Conservation (phyloP, 2,888 invertebrate genomes). For the Colletes collaris region DNA sequence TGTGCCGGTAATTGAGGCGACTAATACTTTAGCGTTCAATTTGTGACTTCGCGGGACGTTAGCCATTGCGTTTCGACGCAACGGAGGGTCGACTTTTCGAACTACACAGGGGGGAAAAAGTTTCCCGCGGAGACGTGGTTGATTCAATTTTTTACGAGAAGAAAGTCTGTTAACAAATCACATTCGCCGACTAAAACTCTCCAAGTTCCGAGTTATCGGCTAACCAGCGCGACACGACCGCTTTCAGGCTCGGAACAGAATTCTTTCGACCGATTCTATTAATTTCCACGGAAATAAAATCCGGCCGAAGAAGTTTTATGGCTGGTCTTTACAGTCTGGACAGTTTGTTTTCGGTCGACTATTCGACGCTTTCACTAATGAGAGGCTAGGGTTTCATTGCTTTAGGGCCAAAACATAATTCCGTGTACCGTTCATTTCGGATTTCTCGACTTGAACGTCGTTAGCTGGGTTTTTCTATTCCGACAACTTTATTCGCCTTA, state of each 20-base stretch:
- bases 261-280: conserved; percentile 17
- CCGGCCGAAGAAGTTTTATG: conserved; percentile 29
- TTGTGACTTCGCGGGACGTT: too few relatives aligned
- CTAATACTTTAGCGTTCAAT: too few relatives aligned
- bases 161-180: conserved; percentile 14
- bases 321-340: not conserved
- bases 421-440: conserved; percentile 1
- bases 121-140: too few relatives aligned
- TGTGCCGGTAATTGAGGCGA: too few relatives aligned
- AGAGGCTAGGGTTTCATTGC: conserved; percentile 14
- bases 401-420: conserved; percentile 4
- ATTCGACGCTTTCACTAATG: not conserved
- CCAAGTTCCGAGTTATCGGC: conserved; percentile 3
- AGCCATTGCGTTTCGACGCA: too few relatives aligned
- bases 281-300: conserved; percentile 3
- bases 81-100: too few relatives aligned
- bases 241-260: conserved; percentile 15
- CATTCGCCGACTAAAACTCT: conserved; percentile 1
- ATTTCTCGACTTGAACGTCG: not conserved
- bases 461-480: too few relatives aligned
- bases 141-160: too few relatives aligned
- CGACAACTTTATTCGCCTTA: too few relatives aligned
- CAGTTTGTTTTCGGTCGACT: not conserved
- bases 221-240: conserved; percentile 9
- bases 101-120: too few relatives aligned